Conservation (phyloP, 2,797 vertebrate species). For the Staurois parvus region DNA sequence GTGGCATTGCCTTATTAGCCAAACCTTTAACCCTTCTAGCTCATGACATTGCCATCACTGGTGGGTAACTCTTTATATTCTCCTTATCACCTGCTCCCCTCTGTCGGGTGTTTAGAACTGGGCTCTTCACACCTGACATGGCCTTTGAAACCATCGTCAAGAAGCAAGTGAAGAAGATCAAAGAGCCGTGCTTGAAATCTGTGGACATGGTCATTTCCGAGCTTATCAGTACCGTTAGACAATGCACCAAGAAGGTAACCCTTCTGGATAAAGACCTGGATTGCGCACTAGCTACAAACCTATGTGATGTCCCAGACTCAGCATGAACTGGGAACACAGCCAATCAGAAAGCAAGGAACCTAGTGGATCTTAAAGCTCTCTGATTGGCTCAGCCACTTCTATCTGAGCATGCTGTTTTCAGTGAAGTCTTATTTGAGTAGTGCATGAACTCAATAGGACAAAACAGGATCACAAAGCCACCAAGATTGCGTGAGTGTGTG, state of each 20-base stretch:
- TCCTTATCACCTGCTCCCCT: constrained; percentile 73
- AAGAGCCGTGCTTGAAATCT: constrained; percentile 99
- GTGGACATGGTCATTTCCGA: constrained; percentile 99
- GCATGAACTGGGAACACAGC: constrained; percentile 62
- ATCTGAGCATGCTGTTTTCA: constrained; percentile 36
- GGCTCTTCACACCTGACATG: constrained; percentile 99
- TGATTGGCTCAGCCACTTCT: constrained; percentile 41
- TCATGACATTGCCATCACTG: not conserved
- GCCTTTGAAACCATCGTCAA: constrained; percentile 99
- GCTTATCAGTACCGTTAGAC: constrained; percentile 99
- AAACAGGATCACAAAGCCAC: constrained; percentile 27
- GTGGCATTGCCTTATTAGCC: constrained; percentile 53
- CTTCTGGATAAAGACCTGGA: constrained; percentile 35
- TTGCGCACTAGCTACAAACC: not conserved
- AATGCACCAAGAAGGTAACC: constrained; percentile 99
- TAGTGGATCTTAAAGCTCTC: constrained; percentile 16
- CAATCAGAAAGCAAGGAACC: constrained; percentile 65
- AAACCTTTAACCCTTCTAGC: constrained; percentile 8
- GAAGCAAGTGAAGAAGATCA: constrained; percentile 99
- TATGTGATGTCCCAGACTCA: constrained; percentile 29
- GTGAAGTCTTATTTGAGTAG: constrained; percentile 11
- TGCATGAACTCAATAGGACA: constrained; percentile 37
- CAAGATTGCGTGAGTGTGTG: constrained; percentile 37
- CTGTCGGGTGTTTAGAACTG: constrained; percentile 88
- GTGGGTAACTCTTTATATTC: constrained; percentile 75